Conservation (phyloP, 2,888 invertebrate species). For the Aradus depressus region DNA sequence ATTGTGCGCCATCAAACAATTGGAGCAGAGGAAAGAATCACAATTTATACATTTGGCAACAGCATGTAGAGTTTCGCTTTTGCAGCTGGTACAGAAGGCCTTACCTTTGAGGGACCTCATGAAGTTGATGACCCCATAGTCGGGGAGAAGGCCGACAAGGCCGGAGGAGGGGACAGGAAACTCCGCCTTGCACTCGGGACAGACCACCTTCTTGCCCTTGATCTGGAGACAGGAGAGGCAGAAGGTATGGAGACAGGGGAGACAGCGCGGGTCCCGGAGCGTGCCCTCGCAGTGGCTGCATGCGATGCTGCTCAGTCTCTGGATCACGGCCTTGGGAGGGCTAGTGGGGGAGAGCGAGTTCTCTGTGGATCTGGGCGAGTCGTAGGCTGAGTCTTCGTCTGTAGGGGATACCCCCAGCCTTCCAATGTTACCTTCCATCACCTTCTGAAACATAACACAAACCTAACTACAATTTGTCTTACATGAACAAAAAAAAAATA, state of each 20-base stretch:
- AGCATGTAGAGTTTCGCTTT: constrained; percentile 84
- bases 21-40: constrained; percentile 87
- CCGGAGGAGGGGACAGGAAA: constrained; percentile 44
- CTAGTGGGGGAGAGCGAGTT: constrained; percentile 9
- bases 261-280: constrained; percentile 59
- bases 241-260: constrained; percentile 76
- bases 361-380: constrained; percentile 17
- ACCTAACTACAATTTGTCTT: too few species aligned
- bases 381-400: constrained; percentile 24
- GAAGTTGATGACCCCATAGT: constrained; percentile 46
- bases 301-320: constrained; percentile 11
- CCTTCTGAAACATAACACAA: constrained; percentile 6
- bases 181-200: constrained; percentile 53
- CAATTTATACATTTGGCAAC: constrained; percentile 94
- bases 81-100: constrained; percentile 87
- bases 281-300: constrained; percentile 53
- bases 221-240: constrained; percentile 70
- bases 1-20: constrained; percentile 97
- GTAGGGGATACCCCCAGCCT: constrained; percentile 7
- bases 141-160: constrained; percentile 53
- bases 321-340: neutral
- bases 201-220: constrained; percentile 57
- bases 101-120: constrained; percentile 34
- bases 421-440: constrained; percentile 12
- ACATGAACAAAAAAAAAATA: too few species aligned